Conservation (phyloP, 2,797 vertebrate species). For the Falco cherrug region DNA sequence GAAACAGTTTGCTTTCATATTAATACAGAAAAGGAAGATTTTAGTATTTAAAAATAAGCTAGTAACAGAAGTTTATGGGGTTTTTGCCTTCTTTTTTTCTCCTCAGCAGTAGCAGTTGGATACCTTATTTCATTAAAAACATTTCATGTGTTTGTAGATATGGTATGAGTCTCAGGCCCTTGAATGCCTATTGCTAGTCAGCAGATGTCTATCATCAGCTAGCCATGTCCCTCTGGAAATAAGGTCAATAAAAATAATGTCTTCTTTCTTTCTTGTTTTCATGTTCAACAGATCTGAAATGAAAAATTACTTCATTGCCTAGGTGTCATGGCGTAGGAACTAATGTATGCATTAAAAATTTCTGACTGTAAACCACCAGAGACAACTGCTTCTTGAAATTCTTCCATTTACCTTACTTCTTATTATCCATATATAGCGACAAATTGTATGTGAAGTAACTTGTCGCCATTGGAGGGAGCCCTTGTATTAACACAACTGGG, state of each 20-base stretch:
- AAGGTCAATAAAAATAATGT: not conserved
- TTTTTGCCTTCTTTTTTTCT: not conserved
- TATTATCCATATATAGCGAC: not conserved
- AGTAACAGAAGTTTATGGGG: rapidly evolving
- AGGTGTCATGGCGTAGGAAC: not conserved
- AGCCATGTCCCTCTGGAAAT: not conserved
- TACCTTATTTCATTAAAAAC: not conserved
- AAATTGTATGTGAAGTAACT: not conserved
- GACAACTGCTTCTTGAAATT: not conserved
- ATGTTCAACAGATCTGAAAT: not conserved
- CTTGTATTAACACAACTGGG: not conserved
- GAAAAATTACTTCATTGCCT: not conserved
- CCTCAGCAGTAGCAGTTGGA: not conserved
- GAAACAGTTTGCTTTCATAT: not conserved
- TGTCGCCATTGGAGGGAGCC: slow-evolving; percentile 33
- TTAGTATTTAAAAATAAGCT: not conserved
- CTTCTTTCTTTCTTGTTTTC: no score
- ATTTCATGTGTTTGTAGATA: rapidly evolving
- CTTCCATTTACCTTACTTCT: not conserved
- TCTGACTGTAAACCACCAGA: not conserved
- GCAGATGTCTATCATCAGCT: not conserved
- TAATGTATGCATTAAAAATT: not conserved
- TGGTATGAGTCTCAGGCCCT: not conserved
- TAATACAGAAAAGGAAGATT: not conserved
- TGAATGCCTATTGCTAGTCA: not conserved